phyloP scores from a whole-genome alignment of 2,113 vertebrate species.

The Amazona vittata region DNA sequence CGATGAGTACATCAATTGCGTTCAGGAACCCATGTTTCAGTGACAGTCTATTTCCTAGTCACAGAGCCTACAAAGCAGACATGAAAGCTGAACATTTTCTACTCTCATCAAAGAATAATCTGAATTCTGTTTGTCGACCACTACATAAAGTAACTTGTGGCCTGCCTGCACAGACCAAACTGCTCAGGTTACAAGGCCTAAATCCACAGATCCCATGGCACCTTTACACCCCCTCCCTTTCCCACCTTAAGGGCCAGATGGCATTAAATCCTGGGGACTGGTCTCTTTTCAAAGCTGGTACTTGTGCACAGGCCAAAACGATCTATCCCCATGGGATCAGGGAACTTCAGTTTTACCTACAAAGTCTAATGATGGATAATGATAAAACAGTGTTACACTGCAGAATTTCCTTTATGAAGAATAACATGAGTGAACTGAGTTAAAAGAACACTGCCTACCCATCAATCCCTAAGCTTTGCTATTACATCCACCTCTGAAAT shows the following conservation, averaged over 20 bases:
- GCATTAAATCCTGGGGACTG: conserved; percentile 31
- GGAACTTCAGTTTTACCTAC: not conserved
- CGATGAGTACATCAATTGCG: not conserved
- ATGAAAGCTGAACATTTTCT: not conserved
- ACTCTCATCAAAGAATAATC: not conserved
- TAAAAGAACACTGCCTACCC: not conserved
- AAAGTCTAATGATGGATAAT: not conserved
- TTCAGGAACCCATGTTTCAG: not conserved
- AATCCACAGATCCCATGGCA: not conserved
- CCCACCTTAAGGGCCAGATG: conserved; percentile 47
- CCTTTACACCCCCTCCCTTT: conserved; percentile 17
- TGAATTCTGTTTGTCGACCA: not conserved
- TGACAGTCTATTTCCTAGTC: not conserved
- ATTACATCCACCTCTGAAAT: not conserved
- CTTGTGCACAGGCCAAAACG: conserved; percentile 45
- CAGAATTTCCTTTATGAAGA: not conserved
- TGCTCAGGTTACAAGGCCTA: conserved; percentile 22
- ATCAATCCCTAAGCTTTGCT: not conserved
- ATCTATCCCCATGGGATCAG: not conserved
- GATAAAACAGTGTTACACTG: not conserved
- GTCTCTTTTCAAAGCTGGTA: conserved; percentile 3
- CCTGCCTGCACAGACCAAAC: conserved; percentile 29
- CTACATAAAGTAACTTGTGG: not conserved
- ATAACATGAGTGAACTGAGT: not conserved
- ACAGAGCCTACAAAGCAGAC: not conserved